Evolutionary conservation across 2,113 vertebrate genomes (phyloP).

Genomic region (Dolichallabes microphthalmus): DNA sequence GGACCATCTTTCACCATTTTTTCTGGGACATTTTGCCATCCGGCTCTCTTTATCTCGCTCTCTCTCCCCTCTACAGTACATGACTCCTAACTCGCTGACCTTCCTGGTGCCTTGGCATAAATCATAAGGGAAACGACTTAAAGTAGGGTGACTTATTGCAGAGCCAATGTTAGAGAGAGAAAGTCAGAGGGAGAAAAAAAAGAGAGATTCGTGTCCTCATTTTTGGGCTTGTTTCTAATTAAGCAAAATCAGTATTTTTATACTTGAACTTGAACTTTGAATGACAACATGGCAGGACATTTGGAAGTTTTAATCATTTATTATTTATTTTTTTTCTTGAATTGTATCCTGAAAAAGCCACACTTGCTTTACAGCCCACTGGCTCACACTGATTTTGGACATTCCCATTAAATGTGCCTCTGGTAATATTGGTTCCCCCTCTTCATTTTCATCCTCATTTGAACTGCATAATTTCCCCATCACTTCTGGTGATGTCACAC

Average conservation of each 20-base stretch:
- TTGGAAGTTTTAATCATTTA: not conserved
- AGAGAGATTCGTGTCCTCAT: not conserved
- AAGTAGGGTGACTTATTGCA: slow-evolving; percentile 20
- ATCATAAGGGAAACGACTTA: slow-evolving; percentile 28
- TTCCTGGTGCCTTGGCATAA: slow-evolving; percentile 27
- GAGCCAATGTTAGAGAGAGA: not conserved
- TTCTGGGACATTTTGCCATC: slow-evolving; percentile 36
- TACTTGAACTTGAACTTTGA: not conserved
- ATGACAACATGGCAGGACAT: not conserved
- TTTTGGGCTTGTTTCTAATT: not conserved
- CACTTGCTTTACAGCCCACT: too few species aligned
- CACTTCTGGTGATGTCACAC: not conserved
- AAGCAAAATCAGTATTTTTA: not conserved
- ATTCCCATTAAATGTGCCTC: not conserved
- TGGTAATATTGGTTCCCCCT: not conserved
- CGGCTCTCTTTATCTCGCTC: not conserved
- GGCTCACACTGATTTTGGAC: not conserved
- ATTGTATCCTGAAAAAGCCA: not conserved
- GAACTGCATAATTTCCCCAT: not conserved
- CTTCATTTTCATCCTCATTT: not conserved
- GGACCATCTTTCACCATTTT: slow-evolving; percentile 29
- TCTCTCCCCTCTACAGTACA: not conserved
- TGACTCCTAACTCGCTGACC: slow-evolving; percentile 1
- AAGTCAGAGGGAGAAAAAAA: not conserved
- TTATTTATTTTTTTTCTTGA: too few species aligned